Conservation (phyloP, 2,113 vertebrate genomes). For the Clinocottus analis region DNA sequence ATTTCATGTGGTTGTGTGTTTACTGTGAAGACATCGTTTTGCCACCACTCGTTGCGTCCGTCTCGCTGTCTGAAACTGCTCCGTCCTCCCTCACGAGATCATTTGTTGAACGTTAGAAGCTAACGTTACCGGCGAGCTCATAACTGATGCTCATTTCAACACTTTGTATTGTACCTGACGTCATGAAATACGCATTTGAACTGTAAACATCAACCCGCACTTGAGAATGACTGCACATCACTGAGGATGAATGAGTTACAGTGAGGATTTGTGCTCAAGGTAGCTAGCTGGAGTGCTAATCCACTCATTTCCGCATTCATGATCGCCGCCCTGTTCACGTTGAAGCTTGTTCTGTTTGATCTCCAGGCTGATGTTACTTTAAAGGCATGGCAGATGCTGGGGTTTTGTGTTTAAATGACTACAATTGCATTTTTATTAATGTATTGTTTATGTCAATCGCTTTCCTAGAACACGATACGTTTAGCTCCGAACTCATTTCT, state of each 20-base stretch:
- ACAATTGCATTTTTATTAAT: not conserved
- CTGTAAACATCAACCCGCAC: not conserved
- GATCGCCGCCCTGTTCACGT: conserved; percentile 47
- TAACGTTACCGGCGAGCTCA: conserved; percentile 43
- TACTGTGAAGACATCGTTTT: not conserved
- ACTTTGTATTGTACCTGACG: not conserved
- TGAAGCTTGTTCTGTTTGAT: conserved; percentile 31
- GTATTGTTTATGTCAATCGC: rapidly evolving
- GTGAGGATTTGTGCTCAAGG: not conserved
- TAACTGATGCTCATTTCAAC: not conserved
- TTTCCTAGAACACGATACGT: not conserved
- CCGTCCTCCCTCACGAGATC: conserved; percentile 3
- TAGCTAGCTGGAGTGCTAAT: conserved; percentile 55
- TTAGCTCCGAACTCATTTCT: not conserved
- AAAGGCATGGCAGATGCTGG: rapidly evolving
- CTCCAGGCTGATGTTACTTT: not conserved
- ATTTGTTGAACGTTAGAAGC: conserved; percentile 24
- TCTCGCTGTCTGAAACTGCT: not conserved
- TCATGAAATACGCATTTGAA: not conserved
- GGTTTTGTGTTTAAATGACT: not conserved
- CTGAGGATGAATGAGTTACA: not conserved
- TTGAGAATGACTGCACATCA: rapidly evolving
- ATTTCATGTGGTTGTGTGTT: not conserved
- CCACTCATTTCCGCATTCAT: conserved; percentile 70
- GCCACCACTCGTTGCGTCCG: not conserved